Evolutionary conservation across 2,797 vertebrate genomes (phyloP), one percentile per base, ranked within the genome.

Genomic region (Poecile montanus): DNA sequence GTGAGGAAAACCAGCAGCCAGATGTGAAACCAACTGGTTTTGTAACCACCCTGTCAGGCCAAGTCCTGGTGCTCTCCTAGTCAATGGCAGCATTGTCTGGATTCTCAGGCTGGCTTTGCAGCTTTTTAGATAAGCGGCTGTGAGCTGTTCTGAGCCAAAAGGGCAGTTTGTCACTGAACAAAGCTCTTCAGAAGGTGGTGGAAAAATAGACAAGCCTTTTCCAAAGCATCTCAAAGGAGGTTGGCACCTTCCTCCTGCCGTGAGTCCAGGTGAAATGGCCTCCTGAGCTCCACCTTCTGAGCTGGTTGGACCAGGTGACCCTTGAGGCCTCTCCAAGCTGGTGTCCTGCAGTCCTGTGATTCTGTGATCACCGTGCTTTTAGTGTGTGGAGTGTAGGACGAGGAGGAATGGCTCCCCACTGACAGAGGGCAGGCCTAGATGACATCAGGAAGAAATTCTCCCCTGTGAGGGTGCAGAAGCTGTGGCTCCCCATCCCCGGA

Each of bases 51-150:
- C 34, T 8, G 30, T 9, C 48, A 32, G 82, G 70, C 85, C 82
- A 85, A 56, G n/a, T 47, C 68, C 73, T 53, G 45, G 62, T 32
- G 80, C 48, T 47, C 36, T 61, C 12, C 53, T 1, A 8, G 30
- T 91, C 92, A 90, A 50, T 74, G 92, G 27, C 19, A 47, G 80
- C 80, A 40, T 79, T 87, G 88, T 95, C 63, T 54, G 34, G 42
- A 32, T 25, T 34, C 58, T 81, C 26, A 23, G 9, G 4, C 70
- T 75, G 81, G 56, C 66, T 75, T 45, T 81, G 82, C 76, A 56
- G 82, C 54, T 66, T 61, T 93, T n/a, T 48, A 47, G 66, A 73
- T 84, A 93, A 86, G 92, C n/a, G 23, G 27, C 71, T 78, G 62
- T 73, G 85, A 90, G 51, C 68, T 40, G 50, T 40, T n/a, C 8